Evolutionary conservation across 2,888 invertebrate genomes (phyloP).

Genomic region (Hyles lineata): DNA sequence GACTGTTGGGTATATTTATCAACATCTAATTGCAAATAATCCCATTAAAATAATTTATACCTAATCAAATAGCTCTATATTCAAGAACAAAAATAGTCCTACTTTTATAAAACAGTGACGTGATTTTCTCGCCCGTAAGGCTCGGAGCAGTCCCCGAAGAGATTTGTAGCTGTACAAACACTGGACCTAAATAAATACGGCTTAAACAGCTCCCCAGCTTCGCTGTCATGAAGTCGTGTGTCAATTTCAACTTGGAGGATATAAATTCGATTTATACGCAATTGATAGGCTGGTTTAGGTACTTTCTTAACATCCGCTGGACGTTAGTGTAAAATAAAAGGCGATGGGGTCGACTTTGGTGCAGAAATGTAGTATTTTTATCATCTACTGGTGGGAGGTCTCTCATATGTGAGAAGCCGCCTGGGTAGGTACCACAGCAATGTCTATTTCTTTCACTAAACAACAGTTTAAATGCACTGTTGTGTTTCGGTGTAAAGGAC

Average conservation of each 20-base stretch:
- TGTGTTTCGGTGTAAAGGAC: too few species aligned
- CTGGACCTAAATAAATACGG: slow-evolving; percentile 39
- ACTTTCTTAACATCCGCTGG: neutral
- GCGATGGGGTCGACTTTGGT: too few species aligned
- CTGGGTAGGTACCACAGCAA: too few species aligned
- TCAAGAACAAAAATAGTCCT: neutral
- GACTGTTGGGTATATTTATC: too few species aligned
- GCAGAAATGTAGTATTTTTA: too few species aligned
- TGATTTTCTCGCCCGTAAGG: slow-evolving; percentile 6
- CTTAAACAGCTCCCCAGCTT: slow-evolving; percentile 29
- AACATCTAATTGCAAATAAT: neutral
- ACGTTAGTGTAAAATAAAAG: neutral
- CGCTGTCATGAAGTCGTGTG: slow-evolving; percentile 30
- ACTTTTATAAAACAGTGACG: neutral
- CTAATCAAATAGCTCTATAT: neutral
- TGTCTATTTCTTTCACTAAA: too few species aligned
- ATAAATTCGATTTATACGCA: slow-evolving; percentile 2
- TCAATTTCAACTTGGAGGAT: slow-evolving; percentile 30
- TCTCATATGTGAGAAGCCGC: too few species aligned
- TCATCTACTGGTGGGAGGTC: too few species aligned
- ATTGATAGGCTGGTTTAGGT: neutral
- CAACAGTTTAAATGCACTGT: too few species aligned
- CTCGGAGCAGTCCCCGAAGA: slow-evolving; percentile 34
- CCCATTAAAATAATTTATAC: neutral
- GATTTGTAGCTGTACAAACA: slow-evolving; percentile 37